Base-by-base conservation (phyloP, 2,888 invertebrate species). In the Phorcus lineatus region DNA sequence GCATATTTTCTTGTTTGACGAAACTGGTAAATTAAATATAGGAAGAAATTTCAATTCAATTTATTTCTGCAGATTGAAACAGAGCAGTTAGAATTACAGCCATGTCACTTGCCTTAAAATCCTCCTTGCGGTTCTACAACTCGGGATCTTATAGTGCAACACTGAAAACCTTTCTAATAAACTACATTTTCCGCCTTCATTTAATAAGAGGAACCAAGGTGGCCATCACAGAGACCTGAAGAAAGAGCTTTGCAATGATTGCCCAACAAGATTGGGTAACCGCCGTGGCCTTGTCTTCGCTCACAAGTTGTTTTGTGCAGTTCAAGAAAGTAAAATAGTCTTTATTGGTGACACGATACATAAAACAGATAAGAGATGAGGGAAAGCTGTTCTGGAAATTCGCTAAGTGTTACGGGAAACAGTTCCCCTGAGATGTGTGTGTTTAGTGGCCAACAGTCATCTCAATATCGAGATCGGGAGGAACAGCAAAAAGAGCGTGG, bases 101-200 rank as follows among this genome's bases (percentile, higher is more conserved):
- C 62, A 62, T 16, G 62, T 24, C 24, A 62, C 62, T 0, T 24
- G n/a, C 62, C n/a, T 16, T 62, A 62, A 62, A 62, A 62, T 28
- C 16, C 62, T 24, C 24, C 62, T 16, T 7, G 22, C 62, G 22
- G 62, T 62, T 62, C 62, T 28, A 28, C 62, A 28, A 13, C 16
- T 7, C 62, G 7, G 24, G 28, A 62, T 16, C 28, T 24, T 28
- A 62, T 17, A 28, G 62, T 16, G 62, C 13, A 47, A 62, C 62
- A 62, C 28, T 62, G 62, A 24, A 62, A 62, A 62, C 62, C 28
- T 62, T 62, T 62, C 62, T 62, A 62, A 62, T 62, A 62, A 62
- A 62, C 62, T 62, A 28, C 62, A 62, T 62, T 62, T 62, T 62
- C 62, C 17, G 28, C 28, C 28, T 62, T 22, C 62, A 62, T 62